These are phyloP conservation scores for Seriola rivoliana DNA, from an alignment of 2,113 vertebrate genomes.

Conservation along the genomic window DNA sequence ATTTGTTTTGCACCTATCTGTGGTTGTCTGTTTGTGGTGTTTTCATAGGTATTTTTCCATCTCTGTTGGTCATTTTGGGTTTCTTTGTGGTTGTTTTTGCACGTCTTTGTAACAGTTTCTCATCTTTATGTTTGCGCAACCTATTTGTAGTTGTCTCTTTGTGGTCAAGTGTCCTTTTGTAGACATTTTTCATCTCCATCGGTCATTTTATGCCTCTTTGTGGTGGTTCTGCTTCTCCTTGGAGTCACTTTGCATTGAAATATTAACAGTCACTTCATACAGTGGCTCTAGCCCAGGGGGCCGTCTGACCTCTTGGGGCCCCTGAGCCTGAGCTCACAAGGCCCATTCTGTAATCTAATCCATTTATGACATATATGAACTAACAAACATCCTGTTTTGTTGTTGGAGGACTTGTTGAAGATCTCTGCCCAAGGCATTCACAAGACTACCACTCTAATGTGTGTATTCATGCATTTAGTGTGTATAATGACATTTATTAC, in stretches of 20 bases:
- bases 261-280: not conserved
- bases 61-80: not conserved
- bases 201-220: not conserved
- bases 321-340: not conserved
- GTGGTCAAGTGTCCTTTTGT: not conserved
- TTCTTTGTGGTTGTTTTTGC: not conserved
- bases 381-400: not conserved
- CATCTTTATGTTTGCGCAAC: too few species aligned
- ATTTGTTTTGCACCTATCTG: not conserved
- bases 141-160: too few species aligned
- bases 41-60: too few species aligned
- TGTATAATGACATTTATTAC: not conserved
- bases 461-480: not conserved
- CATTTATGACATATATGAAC: not conserved
- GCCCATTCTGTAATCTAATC: not conserved
- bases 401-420: not conserved
- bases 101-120: too few species aligned
- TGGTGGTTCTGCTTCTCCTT: not conserved
- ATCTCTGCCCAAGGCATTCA: not conserved
- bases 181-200: not conserved
- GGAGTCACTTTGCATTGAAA: not conserved
- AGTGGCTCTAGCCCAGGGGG: not conserved
- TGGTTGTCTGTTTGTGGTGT: too few species aligned
- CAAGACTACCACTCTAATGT: rapidly evolving
- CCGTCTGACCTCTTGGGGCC: not conserved